A percentile compares a stretch with the other conserved stretches of the same genome.
phyloP scores from a whole-genome alignment of 2,888 invertebrate species.

The Cephus runcator region DNA sequence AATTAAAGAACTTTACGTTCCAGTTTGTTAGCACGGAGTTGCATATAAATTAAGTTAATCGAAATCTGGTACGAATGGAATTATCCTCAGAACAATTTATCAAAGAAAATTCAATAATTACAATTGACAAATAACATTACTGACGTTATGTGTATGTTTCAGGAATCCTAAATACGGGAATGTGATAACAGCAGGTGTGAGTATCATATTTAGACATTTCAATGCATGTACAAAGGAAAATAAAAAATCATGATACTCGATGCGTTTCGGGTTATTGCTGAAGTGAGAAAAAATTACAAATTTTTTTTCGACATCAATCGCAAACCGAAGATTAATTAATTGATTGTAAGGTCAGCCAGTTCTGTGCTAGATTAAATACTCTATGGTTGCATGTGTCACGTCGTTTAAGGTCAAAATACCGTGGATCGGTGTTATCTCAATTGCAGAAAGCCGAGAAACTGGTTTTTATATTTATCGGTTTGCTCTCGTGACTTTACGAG shows the following conservation, averaged over 20 bases:
- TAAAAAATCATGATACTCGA: neutral
- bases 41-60: neutral
- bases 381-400: neutral
- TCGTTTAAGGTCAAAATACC: neutral
- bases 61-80: too few relatives aligned
- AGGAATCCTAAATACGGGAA: neutral
- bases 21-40: neutral
- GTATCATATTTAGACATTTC: neutral
- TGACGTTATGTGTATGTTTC: neutral
- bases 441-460: conserved; percentile 24
- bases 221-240: neutral
- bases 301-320: neutral
- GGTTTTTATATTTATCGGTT: conserved; percentile 46
- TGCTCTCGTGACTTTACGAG: conserved; percentile 42
- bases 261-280: neutral
- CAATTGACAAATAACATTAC: neutral
- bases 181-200: neutral
- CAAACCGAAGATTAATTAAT: neutral
- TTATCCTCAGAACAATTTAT: neutral
- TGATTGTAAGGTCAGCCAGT: neutral
- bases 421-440: conserved; percentile 7
- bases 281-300: neutral
- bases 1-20: neutral
- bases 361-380: neutral
- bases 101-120: neutral